phyloP scores from a whole-genome alignment of 2,888 invertebrate genomes.

The Andrena flavipes region DNA sequence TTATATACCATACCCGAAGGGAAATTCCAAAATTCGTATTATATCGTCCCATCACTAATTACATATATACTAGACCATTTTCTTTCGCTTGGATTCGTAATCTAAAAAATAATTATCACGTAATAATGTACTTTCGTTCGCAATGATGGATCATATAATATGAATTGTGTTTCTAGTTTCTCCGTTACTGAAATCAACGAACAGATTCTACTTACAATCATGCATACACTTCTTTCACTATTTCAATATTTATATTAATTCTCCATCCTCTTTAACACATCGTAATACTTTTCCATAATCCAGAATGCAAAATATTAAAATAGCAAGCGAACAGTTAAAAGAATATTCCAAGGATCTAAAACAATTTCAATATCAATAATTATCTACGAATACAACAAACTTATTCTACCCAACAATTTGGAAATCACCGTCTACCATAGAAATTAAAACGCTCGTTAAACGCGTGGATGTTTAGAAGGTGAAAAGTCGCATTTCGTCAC shows the following conservation, averaged over 20 bases:
- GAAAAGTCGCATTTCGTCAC: not conserved
- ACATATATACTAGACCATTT: not conserved
- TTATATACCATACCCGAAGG: not conserved
- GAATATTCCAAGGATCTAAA: too few relatives aligned
- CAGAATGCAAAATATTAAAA: too few relatives aligned
- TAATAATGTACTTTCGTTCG: not conserved
- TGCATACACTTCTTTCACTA: too few relatives aligned
- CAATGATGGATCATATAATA: not conserved
- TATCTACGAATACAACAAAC: too few relatives aligned
- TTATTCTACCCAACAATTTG: constrained; percentile 5
- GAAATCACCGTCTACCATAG: not conserved
- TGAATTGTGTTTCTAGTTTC: not conserved
- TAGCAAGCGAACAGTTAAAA: too few relatives aligned
- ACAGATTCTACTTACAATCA: not conserved
- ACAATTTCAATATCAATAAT: too few relatives aligned
- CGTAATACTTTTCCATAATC: too few relatives aligned
- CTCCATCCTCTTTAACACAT: too few relatives aligned
- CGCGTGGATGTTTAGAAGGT: not conserved
- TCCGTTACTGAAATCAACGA: not conserved
- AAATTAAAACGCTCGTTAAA: not conserved
- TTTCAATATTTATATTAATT: too few relatives aligned
- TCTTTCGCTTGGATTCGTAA: not conserved
- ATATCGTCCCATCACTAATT: not conserved
- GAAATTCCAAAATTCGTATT: not conserved
- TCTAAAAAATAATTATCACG: not conserved